Conservation (phyloP, 2,888 invertebrate species). For the Julus scanicus region DNA sequence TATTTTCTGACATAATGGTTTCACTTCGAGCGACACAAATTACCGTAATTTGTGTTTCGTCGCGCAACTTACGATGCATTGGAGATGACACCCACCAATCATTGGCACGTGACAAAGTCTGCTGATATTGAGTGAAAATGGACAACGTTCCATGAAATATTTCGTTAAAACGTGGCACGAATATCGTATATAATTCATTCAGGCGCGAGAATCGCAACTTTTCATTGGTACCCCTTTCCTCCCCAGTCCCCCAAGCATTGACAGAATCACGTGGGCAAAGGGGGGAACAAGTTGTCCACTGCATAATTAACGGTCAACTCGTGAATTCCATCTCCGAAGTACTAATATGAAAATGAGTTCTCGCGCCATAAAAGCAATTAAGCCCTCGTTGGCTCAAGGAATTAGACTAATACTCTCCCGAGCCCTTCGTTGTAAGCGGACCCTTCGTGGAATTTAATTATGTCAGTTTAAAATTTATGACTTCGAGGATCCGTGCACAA, state of each 20-base stretch:
- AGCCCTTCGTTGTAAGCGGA: not conserved
- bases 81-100: too few species aligned
- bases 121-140: too few species aligned
- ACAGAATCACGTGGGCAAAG: not conserved
- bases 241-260: too few species aligned
- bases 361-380: not conserved
- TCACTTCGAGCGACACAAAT: not conserved
- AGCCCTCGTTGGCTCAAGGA: not conserved
- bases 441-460: conserved; percentile 24
- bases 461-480: not conserved
- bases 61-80: too few species aligned
- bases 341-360: not conserved
- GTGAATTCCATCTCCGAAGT: not conserved
- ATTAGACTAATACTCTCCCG: not conserved
- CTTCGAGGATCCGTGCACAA: not conserved
- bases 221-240: not conserved
- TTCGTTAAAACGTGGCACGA: not conserved
- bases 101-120: too few species aligned
- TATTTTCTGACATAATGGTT: too few species aligned
- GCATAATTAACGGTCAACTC: not conserved
- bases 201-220: not conserved
- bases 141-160: too few species aligned
- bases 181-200: not conserved
- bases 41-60: too few species aligned
- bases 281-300: not conserved